Percentiles rank a stretch among this genome's conserved stretches.
phyloP scores from a whole-genome alignment of 92 coral and sea anemone genomes.

The Porites divaricata region DNA sequence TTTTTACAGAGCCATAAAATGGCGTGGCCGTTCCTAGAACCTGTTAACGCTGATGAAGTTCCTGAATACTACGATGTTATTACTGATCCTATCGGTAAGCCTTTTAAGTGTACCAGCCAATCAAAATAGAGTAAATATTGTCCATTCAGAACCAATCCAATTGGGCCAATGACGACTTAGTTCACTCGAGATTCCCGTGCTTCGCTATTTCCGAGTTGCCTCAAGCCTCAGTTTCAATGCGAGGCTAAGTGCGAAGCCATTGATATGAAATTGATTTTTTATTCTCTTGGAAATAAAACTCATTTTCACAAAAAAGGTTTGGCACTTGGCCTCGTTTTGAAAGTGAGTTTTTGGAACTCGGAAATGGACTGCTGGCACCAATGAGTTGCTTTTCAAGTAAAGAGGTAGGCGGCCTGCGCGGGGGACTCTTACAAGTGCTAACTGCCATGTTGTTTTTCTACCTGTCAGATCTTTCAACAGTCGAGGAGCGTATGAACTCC shows the following conservation, averaged over 20 bases:
- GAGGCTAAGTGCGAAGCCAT: no score
- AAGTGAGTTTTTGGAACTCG: no score
- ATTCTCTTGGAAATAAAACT: no score
- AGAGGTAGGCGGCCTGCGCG: no score
- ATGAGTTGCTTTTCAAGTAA: no score
- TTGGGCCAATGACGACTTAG: neutral
- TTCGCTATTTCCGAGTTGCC: no score
- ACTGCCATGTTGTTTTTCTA: neutral
- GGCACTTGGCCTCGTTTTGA: no score
- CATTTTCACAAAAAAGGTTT: no score
- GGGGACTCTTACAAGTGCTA: neutral
- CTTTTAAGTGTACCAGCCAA: neutral
- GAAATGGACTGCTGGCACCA: no score
- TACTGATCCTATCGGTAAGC: conserved; percentile 97
- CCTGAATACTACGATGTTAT: conserved; percentile 89
- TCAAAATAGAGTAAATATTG: neutral
- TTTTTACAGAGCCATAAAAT: conserved; percentile 92
- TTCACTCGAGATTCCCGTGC: neutral
- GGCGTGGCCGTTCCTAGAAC: conserved; percentile 99
- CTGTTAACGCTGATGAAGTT: conserved; percentile 87
- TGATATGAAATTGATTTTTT: no score
- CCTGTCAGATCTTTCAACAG: conserved; percentile 80
- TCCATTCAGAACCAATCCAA: neutral
- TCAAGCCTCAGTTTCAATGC: no score
- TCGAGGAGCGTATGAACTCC: conserved; percentile 79